Evolutionary conservation across 2,888 invertebrate species (phyloP).

Genomic region (Macaria liturata): DNA sequence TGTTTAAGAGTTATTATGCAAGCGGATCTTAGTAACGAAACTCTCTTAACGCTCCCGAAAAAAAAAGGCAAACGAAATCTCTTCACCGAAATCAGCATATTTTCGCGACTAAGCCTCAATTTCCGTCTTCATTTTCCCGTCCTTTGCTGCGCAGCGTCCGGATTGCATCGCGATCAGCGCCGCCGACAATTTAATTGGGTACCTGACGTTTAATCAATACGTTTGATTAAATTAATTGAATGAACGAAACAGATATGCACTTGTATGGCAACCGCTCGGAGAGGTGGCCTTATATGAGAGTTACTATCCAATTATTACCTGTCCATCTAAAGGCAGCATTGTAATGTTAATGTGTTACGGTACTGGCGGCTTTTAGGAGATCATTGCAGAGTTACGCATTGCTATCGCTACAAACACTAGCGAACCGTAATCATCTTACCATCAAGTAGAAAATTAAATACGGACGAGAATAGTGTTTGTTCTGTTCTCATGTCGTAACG

Average conservation of each 20-base stretch:
- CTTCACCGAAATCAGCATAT: too few relatives aligned
- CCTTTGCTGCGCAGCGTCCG: slow-evolving; percentile 41
- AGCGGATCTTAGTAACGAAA: too few relatives aligned
- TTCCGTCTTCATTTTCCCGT: slow-evolving; percentile 6
- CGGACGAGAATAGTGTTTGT: background rate
- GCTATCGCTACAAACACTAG: background rate
- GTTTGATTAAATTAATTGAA: slow-evolving; percentile 76
- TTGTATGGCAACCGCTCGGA: slow-evolving; percentile 61
- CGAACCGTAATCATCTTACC: too few relatives aligned
- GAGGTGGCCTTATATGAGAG: slow-evolving; percentile 26
- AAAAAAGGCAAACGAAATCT: too few relatives aligned
- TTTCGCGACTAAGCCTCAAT: background rate
- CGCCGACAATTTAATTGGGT: slow-evolving; percentile 75
- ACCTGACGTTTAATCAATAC: slow-evolving; percentile 78
- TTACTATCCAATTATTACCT: slow-evolving; percentile 29
- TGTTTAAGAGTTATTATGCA: too few relatives aligned
- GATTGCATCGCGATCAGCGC: slow-evolving; percentile 51
- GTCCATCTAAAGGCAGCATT: slow-evolving; percentile 21
- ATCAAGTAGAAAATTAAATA: background rate
- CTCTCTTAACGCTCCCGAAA: too few relatives aligned
- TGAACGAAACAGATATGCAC: slow-evolving; percentile 64
- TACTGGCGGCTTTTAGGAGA: slow-evolving; percentile 9
- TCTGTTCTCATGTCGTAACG: too few relatives aligned
- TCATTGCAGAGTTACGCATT: slow-evolving; percentile 3
- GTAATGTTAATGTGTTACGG: slow-evolving; percentile 5